phyloP scores from a whole-genome alignment of 2,888 invertebrate species.

The Caenorhabditis macrosperma region DNA sequence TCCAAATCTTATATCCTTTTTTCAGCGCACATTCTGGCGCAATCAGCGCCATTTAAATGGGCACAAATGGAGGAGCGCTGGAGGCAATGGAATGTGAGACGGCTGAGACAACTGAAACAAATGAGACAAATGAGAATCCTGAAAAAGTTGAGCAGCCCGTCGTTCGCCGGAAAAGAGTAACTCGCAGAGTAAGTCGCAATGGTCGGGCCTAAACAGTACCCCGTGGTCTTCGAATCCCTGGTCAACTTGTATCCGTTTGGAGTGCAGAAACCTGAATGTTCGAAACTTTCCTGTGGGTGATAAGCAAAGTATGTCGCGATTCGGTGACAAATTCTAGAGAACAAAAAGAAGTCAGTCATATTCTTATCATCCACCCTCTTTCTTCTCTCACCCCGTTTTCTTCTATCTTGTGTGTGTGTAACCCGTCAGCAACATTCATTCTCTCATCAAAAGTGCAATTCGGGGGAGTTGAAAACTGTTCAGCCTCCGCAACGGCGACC shows the following conservation, averaged over 20 bases:
- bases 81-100: slow-evolving; percentile 44
- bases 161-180: slow-evolving; percentile 55
- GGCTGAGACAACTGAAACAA: slow-evolving; percentile 30
- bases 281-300: background rate
- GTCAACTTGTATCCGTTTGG: background rate
- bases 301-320: slow-evolving; percentile 3
- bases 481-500: slow-evolving; percentile 30
- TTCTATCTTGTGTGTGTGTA: slow-evolving; percentile 47
- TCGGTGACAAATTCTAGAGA: slow-evolving; percentile 22
- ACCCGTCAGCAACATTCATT: slow-evolving; percentile 16
- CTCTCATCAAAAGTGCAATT: slow-evolving; percentile 38
- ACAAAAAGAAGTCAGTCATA: slow-evolving; percentile 41
- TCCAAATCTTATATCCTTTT: background rate
- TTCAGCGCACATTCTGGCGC: slow-evolving; percentile 56
- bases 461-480: slow-evolving; percentile 55
- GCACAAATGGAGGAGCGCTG: slow-evolving; percentile 50
- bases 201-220: too few species aligned
- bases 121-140: slow-evolving; percentile 36
- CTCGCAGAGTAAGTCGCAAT: slow-evolving; percentile 53
- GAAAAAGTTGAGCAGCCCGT: slow-evolving; percentile 44
- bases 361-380: slow-evolving; percentile 40
- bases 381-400: slow-evolving; percentile 2
- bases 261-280: background rate
- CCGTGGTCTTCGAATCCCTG: background rate
- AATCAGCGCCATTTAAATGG: slow-evolving; percentile 56